phyloP scores from a whole-genome alignment of 2,113 vertebrate species.

The Rallus limicola region DNA sequence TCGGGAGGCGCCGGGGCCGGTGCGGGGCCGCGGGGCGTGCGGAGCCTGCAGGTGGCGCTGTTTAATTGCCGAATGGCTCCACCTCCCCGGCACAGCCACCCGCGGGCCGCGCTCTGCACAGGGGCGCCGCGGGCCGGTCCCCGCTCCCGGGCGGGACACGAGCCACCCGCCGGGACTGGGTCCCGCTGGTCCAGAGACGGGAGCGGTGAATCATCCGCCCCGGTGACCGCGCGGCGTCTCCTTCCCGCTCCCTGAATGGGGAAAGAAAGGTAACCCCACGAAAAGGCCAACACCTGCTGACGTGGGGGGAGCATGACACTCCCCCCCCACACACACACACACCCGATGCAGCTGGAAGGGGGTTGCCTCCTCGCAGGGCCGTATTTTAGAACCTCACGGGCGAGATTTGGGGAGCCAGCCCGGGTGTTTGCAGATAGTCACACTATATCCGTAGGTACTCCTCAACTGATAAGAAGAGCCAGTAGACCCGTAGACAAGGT shows the following conservation, averaged over 20 bases:
- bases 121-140: background rate
- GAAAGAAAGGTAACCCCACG: background rate
- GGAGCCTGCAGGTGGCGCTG: slow-evolving; percentile 43
- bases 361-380: background rate
- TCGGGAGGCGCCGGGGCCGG: too few relatives aligned
- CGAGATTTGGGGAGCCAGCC: background rate
- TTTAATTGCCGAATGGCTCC: background rate
- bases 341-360: background rate
- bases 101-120: background rate
- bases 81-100: rapidly evolving
- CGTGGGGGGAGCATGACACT: background rate
- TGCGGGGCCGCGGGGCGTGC: rapidly evolving
- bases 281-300: background rate
- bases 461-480: background rate
- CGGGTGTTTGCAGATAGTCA: background rate
- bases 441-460: background rate
- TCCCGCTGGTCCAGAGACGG: background rate
- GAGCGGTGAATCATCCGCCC: rapidly evolving
- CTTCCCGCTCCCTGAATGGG: background rate
- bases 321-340: too few relatives aligned
- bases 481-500: background rate
- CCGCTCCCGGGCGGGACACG: rapidly evolving
- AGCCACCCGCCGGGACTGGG: rapidly evolving
- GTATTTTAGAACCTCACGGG: background rate
- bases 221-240: background rate